Evolutionary conservation across 1,140 invertebrate genomes (phyloP).

Genomic region (Oncopeltus fasciatus): DNA sequence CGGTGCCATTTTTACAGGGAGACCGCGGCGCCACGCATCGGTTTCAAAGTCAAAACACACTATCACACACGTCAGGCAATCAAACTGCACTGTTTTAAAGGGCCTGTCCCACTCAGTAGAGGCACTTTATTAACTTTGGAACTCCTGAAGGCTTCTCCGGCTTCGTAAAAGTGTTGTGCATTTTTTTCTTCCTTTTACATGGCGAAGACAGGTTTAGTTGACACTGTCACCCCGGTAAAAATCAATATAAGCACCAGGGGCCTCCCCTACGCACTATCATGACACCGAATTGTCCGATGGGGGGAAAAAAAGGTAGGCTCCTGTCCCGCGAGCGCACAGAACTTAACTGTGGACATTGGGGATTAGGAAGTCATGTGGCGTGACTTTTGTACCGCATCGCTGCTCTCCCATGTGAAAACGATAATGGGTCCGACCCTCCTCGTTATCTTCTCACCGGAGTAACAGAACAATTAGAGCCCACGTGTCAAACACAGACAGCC

Average conservation of each 20-base stretch:
- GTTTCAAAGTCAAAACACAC: slow-evolving; percentile 8
- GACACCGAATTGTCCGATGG: background rate
- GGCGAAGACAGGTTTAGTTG: slow-evolving; percentile 17
- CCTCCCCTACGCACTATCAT: slow-evolving; percentile 10
- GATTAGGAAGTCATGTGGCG: slow-evolving; percentile 10
- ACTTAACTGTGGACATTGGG: slow-evolving; percentile 4
- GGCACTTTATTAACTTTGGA: background rate
- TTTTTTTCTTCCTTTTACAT: slow-evolving; percentile 16
- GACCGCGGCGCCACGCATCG: background rate
- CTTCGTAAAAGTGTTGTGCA: background rate
- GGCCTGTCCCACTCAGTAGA: background rate
- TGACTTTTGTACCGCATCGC: slow-evolving; percentile 9
- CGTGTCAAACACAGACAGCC: too few relatives aligned
- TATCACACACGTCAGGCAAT: background rate
- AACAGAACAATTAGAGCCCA: background rate
- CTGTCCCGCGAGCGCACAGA: background rate
- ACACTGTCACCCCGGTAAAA: slow-evolving; percentile 15
- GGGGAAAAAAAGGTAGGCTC: background rate
- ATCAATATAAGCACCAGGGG: slow-evolving; percentile 13
- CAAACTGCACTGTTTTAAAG: background rate
- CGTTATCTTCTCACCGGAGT: background rate
- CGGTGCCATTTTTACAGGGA: slow-evolving; percentile 10
- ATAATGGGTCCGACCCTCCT: background rate
- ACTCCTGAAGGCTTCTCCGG: background rate
- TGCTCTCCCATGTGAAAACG: slow-evolving; percentile 1